phyloP scores from a whole-genome alignment of 2,888 invertebrate genomes.

The Cremastinae sp. region DNA sequence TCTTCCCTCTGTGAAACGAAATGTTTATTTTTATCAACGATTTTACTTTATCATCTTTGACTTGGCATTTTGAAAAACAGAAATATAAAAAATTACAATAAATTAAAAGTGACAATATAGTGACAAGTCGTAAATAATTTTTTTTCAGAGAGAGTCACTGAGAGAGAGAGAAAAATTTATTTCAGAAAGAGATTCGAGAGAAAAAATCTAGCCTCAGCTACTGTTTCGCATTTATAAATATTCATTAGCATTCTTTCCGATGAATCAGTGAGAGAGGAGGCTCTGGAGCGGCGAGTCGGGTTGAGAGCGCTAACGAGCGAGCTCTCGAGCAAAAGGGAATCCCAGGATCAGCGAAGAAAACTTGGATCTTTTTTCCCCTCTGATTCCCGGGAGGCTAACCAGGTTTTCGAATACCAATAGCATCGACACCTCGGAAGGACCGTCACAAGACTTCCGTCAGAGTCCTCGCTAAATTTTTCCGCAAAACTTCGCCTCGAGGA shows the following conservation, averaged over 20 bases:
- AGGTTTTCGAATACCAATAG: constrained; percentile 20
- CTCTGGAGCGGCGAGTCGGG: constrained; percentile 78
- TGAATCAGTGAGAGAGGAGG: constrained; percentile 75
- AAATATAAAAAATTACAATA: too few relatives aligned
- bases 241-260: constrained; percentile 76
- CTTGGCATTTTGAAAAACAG: too few relatives aligned
- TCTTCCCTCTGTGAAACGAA: too few relatives aligned
- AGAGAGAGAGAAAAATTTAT: constrained; percentile 28
- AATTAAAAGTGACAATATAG: too few relatives aligned
- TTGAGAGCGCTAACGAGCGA: constrained; percentile 80
- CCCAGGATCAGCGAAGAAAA: constrained; percentile 38
- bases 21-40: too few relatives aligned
- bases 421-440: constrained; percentile 7
- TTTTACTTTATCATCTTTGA: too few relatives aligned
- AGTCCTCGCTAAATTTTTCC: too few relatives aligned
- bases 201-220: constrained; percentile 62
- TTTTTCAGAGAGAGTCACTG: constrained; percentile 43
- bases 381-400: constrained; percentile 35
- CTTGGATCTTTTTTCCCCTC: constrained; percentile 47
- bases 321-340: constrained; percentile 68
- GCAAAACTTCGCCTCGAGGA: too few relatives aligned
- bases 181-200: constrained; percentile 16
- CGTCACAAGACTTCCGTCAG: too few relatives aligned
- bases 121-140: too few relatives aligned
- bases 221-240: constrained; percentile 80